A percentile compares a stretch with the other conserved stretches of the same genome.
Evolutionary conservation across 2,113 vertebrate species (phyloP).

Genomic region (Phrynosoma blainvillii): DNA sequence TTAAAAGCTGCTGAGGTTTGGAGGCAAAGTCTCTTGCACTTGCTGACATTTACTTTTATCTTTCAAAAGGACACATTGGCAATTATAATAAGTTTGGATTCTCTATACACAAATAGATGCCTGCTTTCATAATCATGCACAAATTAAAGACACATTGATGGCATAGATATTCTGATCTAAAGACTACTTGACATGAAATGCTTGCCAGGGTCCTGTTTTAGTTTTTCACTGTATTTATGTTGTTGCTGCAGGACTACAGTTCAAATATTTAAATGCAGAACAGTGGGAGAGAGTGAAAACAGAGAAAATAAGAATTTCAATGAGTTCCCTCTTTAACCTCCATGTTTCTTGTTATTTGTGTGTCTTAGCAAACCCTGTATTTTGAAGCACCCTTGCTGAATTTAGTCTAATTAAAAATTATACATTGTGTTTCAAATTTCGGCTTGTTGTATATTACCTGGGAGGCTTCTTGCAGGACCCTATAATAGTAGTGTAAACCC

Average conservation of each 20-base stretch:
- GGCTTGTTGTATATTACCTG: background rate
- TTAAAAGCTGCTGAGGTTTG: background rate
- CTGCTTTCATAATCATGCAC: conserved; percentile 25
- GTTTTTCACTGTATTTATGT: background rate
- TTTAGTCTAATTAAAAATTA: background rate
- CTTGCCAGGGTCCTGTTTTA: conserved; percentile 13
- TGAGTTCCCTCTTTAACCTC: background rate
- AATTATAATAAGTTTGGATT: conserved; percentile 13
- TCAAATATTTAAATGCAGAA: conserved; percentile 46
- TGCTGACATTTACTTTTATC: background rate
- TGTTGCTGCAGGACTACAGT: background rate
- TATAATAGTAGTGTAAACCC: too few species aligned
- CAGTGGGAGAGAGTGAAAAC: conserved; percentile 6
- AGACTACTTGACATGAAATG: background rate
- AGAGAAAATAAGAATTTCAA: conserved; percentile 14
- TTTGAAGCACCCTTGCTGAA: background rate
- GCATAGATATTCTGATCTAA: conserved; percentile 15
- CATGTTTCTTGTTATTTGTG: conserved; percentile 4
- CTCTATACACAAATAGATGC: background rate
- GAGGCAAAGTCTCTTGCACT: background rate
- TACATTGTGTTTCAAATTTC: background rate
- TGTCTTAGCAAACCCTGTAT: background rate
- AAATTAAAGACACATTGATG: conserved; percentile 31
- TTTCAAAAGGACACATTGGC: conserved; percentile 19
- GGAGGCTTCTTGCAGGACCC: background rate